These are phyloP conservation scores for Grallaria varia DNA, from an alignment of 2,113 vertebrate species.

Conservation along the genomic window DNA sequence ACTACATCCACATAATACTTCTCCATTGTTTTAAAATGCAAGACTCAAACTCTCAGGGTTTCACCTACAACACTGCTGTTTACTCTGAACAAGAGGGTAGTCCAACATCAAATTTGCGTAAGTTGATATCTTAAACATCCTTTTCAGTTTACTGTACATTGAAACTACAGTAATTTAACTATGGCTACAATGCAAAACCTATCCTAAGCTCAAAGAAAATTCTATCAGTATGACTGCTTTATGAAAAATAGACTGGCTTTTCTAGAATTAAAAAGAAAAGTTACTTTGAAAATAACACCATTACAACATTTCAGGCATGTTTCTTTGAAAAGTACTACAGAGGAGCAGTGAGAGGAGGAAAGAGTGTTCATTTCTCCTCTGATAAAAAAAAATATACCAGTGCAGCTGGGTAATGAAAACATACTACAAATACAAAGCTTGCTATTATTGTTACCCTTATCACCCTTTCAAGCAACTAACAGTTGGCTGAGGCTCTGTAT, in stretches of 20 bases:
- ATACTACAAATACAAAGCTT: neutral
- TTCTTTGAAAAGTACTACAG: neutral
- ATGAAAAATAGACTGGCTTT: neutral
- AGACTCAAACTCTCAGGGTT: neutral
- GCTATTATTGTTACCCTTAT: neutral
- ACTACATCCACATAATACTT: neutral
- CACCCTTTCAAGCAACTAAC: neutral
- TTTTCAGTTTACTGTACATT: neutral
- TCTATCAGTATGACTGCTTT: neutral
- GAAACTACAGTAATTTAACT: neutral
- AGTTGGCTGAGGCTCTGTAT: neutral
- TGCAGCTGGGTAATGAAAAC: neutral
- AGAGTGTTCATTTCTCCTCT: neutral
- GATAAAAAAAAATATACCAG: neutral
- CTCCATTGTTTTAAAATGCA: neutral
- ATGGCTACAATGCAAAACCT: neutral
- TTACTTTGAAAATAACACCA: neutral
- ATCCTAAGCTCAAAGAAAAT: neutral
- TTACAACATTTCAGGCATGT: neutral
- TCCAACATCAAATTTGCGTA: neutral
- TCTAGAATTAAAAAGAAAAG: neutral
- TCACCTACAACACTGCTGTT: neutral
- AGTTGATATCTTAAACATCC: neutral
- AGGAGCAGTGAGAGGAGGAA: neutral
- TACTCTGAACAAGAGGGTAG: neutral